A percentile compares a stretch with the other conserved stretches of the same genome.
Evolutionary conservation across 2,113 vertebrate genomes (phyloP).

Genomic region (Cochlearius cochlearius): DNA sequence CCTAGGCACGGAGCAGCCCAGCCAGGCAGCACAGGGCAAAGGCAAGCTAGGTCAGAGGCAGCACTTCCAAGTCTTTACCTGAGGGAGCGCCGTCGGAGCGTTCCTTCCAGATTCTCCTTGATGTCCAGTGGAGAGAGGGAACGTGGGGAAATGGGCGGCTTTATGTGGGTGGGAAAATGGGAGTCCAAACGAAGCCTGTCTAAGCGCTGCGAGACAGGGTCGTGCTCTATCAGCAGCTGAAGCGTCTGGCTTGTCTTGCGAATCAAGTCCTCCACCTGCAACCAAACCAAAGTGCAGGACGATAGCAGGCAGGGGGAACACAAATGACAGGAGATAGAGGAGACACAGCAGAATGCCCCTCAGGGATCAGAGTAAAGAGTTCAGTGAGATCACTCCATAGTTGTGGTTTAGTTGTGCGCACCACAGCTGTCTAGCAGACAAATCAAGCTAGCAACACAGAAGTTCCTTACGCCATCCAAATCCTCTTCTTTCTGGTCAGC

Average conservation of each 20-base stretch:
- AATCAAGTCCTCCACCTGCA: constrained; percentile 89
- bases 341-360: not conserved
- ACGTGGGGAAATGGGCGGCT: constrained; percentile 75
- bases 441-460: not conserved
- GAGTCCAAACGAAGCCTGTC: constrained; percentile 84
- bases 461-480: not conserved
- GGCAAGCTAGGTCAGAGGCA: not conserved
- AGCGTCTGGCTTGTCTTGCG: constrained; percentile 89
- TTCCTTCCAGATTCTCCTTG: constrained; percentile 82
- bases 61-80: constrained; percentile 66
- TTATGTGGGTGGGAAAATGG: constrained; percentile 78
- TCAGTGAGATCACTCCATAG: not conserved
- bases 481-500: not conserved
- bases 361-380: not conserved
- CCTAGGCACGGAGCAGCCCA: not conserved
- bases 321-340: not conserved
- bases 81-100: constrained; percentile 85
- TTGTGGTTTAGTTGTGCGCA: not conserved
- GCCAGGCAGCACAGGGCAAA: not conserved
- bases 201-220: constrained; percentile 87
- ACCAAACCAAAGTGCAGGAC: not conserved
- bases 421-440: not conserved
- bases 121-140: constrained; percentile 79
- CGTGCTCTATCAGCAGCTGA: constrained; percentile 93
- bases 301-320: not conserved